A percentile compares a stretch with the other conserved stretches of the same genome.
Evolutionary conservation across 2,113 vertebrate species (phyloP).

Genomic region (Zosterops japonicus): DNA sequence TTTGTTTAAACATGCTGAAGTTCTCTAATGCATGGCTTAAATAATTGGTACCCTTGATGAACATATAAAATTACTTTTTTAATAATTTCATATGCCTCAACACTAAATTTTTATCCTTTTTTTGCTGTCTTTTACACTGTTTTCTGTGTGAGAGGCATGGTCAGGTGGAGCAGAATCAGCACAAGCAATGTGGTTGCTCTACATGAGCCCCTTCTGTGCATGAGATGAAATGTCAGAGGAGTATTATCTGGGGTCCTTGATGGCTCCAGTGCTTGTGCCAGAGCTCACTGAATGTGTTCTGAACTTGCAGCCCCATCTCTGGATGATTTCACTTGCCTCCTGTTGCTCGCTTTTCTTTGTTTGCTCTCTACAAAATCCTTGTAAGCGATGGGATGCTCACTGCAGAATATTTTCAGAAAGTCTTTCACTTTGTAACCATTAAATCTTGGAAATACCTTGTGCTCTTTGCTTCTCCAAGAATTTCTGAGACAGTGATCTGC

Average conservation of each 20-base stretch:
- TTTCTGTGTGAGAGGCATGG: neutral
- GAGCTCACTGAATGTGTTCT: neutral
- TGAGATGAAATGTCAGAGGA: neutral
- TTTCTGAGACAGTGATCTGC: neutral
- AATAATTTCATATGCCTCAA: neutral
- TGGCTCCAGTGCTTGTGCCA: neutral
- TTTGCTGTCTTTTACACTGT: neutral
- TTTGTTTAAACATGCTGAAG: neutral
- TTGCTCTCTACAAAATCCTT: neutral
- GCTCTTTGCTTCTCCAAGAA: neutral
- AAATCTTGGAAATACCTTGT: neutral
- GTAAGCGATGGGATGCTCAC: neutral
- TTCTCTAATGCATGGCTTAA: neutral
- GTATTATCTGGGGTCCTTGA: neutral
- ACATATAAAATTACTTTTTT: neutral
- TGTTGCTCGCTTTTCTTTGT: rapidly evolving
- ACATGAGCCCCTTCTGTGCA: rapidly evolving
- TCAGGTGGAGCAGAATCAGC: neutral
- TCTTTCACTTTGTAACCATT: neutral
- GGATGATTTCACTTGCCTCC: neutral
- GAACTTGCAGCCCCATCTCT: neutral
- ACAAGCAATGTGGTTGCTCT: neutral
- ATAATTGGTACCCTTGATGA: neutral
- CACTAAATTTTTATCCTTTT: neutral
- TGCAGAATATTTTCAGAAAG: neutral